Percentiles rank a stretch among this genome's conserved stretches.
phyloP scores from a whole-genome alignment of 2,113 vertebrate species.

The Coregonus clupeaformis region DNA sequence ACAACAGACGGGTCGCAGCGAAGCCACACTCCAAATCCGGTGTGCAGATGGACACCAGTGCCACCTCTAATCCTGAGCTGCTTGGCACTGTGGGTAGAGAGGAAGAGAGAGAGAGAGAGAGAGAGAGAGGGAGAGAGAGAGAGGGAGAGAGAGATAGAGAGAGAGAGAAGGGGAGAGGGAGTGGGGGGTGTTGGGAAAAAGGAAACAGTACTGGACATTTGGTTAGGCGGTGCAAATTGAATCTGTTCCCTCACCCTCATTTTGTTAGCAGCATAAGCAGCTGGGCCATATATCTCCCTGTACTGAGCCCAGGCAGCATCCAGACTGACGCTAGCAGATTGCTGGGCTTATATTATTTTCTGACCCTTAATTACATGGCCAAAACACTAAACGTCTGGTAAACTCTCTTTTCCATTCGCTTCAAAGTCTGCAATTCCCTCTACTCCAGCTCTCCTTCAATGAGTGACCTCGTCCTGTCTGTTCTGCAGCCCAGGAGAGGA shows the following conservation, averaged over 20 bases:
- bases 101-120: constrained; percentile 5
- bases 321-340: background rate
- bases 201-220: constrained; percentile 1
- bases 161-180: background rate
- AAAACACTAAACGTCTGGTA: background rate
- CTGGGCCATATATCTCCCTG: background rate
- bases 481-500: background rate
- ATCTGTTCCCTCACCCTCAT: background rate
- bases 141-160: background rate
- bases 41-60: constrained; percentile 70
- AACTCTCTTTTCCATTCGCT: background rate
- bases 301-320: background rate
- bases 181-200: background rate
- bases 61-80: constrained; percentile 60
- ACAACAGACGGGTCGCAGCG: constrained; percentile 71
- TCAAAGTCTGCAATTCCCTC: background rate
- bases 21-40: constrained; percentile 68
- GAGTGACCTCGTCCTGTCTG: background rate
- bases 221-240: constrained; percentile 3
- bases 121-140: constrained; percentile 14
- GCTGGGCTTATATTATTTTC: background rate
- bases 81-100: constrained; percentile 39
- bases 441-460: background rate
- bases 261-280: background rate
- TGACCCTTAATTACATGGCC: background rate